Percentiles rank a stretch among this genome's conserved stretches.
phyloP scores from a whole-genome alignment of 2,797 vertebrate species.

The Chelonia mydas region DNA sequence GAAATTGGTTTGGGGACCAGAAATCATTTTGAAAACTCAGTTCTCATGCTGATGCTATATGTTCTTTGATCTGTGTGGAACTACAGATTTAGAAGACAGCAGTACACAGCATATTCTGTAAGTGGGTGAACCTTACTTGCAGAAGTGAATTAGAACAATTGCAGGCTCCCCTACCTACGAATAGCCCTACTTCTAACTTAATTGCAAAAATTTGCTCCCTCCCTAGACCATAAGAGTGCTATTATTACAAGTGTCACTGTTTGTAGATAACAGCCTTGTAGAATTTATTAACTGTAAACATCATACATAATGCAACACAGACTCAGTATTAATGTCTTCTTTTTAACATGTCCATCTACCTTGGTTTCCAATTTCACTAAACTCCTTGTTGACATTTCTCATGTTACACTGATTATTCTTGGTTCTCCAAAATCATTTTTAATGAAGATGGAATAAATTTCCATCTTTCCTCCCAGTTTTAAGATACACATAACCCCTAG shows the following conservation, averaged over 20 bases:
- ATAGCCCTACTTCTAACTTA: not conserved
- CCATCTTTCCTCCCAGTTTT: slow-evolving; percentile 1
- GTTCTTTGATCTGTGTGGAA: slow-evolving; percentile 77
- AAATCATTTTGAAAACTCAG: slow-evolving; percentile 70
- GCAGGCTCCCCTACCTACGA: not conserved
- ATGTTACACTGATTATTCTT: not conserved
- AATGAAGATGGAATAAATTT: not conserved
- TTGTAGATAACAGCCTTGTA: not conserved
- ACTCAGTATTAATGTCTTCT: not conserved
- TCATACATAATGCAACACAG: not conserved
- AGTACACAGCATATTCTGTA: slow-evolving; percentile 28
- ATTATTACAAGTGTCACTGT: not conserved
- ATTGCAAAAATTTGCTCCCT: not conserved
- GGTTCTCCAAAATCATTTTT: not conserved
- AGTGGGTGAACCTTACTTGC: slow-evolving; percentile 3
- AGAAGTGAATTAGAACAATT: slow-evolving; percentile 11
- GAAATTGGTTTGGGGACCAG: slow-evolving; percentile 73
- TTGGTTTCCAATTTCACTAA: not conserved
- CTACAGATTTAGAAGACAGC: slow-evolving; percentile 52
- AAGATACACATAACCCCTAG: slow-evolving; percentile 16
- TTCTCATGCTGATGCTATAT: slow-evolving; percentile 65
- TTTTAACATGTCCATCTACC: not conserved
- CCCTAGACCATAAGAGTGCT: not conserved
- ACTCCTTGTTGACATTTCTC: not conserved
- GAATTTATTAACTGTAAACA: not conserved